Percentiles rank a stretch among this genome's conserved stretches.
These are phyloP conservation scores for Xestia rhomboidea DNA, from an alignment of 2,888 invertebrate genomes.

Conservation along the genomic window DNA sequence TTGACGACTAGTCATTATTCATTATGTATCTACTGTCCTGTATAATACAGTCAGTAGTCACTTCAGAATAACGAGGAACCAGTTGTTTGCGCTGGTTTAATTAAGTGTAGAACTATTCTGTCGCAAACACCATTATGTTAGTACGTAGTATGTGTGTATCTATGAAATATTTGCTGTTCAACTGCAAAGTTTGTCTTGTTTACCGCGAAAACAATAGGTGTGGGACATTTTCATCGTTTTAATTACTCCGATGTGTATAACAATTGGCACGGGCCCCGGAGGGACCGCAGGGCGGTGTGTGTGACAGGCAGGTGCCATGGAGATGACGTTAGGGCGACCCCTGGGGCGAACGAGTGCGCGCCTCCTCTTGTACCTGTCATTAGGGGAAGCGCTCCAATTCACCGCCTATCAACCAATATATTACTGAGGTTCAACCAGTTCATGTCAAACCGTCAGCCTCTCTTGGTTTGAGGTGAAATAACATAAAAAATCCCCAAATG, in stretches of 20 bases:
- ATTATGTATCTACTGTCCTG: slow-evolving; percentile 49
- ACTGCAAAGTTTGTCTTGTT: slow-evolving; percentile 57
- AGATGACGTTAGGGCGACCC: slow-evolving; percentile 65
- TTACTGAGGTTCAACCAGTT: slow-evolving; percentile 26
- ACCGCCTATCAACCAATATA: slow-evolving; percentile 54
- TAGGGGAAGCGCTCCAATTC: slow-evolving; percentile 50
- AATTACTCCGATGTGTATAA: slow-evolving; percentile 66
- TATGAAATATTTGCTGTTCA: slow-evolving; percentile 65
- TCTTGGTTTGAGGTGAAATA: slow-evolving; percentile 12
- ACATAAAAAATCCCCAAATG: slow-evolving; percentile 8
- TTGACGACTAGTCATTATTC: slow-evolving; percentile 53
- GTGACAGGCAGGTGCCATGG: slow-evolving; percentile 70
- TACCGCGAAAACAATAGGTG: slow-evolving; percentile 50
- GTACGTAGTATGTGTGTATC: slow-evolving; percentile 44
- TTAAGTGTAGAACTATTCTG: slow-evolving; percentile 67
- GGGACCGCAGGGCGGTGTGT: slow-evolving; percentile 53
- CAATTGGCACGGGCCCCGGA: slow-evolving; percentile 41
- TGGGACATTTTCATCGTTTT: slow-evolving; percentile 61
- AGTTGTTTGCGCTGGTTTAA: slow-evolving; percentile 74
- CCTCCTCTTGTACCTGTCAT: slow-evolving; percentile 60
- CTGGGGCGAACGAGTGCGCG: slow-evolving; percentile 62
- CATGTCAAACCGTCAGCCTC: slow-evolving; percentile 12
- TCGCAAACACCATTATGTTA: slow-evolving; percentile 48
- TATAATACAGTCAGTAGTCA: slow-evolving; percentile 47
- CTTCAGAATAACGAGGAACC: slow-evolving; percentile 63